phyloP scores from a whole-genome alignment of 35 echinoderm and acorn worm species.

The Hemicentrotus pulcherrimus region DNA sequence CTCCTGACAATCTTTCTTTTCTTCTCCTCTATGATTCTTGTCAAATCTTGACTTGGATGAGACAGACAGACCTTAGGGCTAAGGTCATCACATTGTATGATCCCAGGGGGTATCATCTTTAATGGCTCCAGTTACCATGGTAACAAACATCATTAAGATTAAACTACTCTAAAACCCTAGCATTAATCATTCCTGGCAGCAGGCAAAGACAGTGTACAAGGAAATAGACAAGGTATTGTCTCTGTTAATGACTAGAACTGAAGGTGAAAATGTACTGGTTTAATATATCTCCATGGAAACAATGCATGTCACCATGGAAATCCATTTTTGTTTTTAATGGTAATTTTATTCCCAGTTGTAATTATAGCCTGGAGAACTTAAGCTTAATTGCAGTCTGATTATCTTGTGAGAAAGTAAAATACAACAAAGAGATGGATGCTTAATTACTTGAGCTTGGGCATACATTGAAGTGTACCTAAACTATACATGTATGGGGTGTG shows the following conservation, averaged over 20 bases:
- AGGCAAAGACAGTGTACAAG: not conserved
- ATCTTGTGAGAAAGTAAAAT: not conserved
- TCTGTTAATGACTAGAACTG: not conserved
- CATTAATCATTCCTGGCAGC: not conserved
- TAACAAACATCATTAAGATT: slow-evolving; percentile 14
- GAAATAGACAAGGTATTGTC: not conserved
- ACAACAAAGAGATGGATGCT: not conserved
- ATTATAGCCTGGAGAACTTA: not conserved
- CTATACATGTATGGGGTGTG: not conserved
- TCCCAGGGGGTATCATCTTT: not conserved
- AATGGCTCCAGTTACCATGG: not conserved
- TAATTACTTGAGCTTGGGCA: not conserved
- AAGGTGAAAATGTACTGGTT: not conserved
- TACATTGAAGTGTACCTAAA: not conserved
- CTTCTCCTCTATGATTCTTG: not conserved
- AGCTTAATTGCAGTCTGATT: not conserved
- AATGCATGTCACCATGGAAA: not conserved
- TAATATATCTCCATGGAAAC: not conserved
- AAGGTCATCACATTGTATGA: not conserved
- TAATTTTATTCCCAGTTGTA: not conserved
- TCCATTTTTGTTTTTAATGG: not conserved
- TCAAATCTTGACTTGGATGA: slow-evolving; percentile 10
- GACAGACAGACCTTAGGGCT: not conserved
- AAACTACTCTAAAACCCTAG: slow-evolving; percentile 4
- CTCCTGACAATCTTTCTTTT: not conserved